phyloP scores from a whole-genome alignment of 2,888 invertebrate genomes.

The Andrena bicolor region DNA sequence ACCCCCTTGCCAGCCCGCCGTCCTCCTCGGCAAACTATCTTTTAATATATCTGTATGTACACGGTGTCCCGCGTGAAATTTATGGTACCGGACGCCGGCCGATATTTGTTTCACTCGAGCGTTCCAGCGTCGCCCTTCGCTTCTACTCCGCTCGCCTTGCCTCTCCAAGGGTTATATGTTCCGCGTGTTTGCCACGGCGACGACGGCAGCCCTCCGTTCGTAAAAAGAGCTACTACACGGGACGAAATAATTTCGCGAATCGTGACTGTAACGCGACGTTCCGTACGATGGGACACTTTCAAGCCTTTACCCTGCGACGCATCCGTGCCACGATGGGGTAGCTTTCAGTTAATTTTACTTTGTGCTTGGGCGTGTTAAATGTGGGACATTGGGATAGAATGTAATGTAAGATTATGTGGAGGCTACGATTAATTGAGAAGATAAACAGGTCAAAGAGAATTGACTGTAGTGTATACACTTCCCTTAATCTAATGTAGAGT shows the following conservation, averaged over 20 bases:
- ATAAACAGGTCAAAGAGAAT: too few relatives aligned
- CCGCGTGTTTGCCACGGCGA: slow-evolving; percentile 7
- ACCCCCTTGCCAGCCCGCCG: slow-evolving; percentile 25
- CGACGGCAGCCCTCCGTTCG: background rate
- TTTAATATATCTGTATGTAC: slow-evolving; percentile 80
- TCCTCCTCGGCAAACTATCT: slow-evolving; percentile 73
- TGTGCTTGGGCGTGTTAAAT: too few relatives aligned
- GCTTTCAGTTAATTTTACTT: too few relatives aligned
- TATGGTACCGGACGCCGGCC: slow-evolving; percentile 74
- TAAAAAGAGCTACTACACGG: slow-evolving; percentile 37
- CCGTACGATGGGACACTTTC: too few relatives aligned
- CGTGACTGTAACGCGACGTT: slow-evolving; percentile 27
- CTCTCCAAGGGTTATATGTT: slow-evolving; percentile 20
- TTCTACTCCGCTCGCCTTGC: slow-evolving; percentile 12
- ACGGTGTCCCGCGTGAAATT: slow-evolving; percentile 76
- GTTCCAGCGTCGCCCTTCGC: slow-evolving; percentile 35
- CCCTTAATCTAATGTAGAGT: background rate
- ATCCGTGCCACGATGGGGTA: too few relatives aligned
- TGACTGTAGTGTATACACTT: background rate
- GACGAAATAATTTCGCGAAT: slow-evolving; percentile 42
- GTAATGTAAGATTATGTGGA: too few relatives aligned
- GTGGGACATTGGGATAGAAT: too few relatives aligned
- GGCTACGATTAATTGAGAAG: background rate
- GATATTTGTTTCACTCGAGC: slow-evolving; percentile 80
- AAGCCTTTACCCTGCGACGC: too few relatives aligned